Evolutionary conservation across 1,140 invertebrate genomes (phyloP), one percentile per base, ranked within the genome.

Genomic region (Drosophila parabipectinata): DNA sequence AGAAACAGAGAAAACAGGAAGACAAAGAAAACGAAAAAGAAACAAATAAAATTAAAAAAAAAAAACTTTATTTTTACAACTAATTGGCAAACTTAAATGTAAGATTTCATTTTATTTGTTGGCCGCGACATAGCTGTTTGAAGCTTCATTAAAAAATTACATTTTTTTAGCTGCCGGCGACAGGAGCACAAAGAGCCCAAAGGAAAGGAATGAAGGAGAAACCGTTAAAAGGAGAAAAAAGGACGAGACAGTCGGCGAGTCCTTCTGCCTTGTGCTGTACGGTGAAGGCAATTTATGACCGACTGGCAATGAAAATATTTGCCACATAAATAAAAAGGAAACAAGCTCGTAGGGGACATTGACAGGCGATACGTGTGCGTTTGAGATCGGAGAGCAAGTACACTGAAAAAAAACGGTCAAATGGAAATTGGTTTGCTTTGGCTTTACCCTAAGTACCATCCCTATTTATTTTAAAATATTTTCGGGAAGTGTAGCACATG

Each of bases 11-110:
- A 37, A 15, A 26, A 15, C 6, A 52, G 26, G 30, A 30, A 59
- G 6, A 44, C 18, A 47, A 48, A 50, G 50, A 59, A 3, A 34
- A n/a, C 34, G 37, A 48, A 30, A 45, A 37, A 45, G 39, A 60
- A 73, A 68, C 41, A 44, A 77, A 67, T 77, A 77, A 68, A 57
- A 57, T 39, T 37, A 57, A 50, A 57, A 39, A 53, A 69, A 87
- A 88, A 53, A 69, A 87, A 88, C 71, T 87, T 87, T 87, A 83
- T 88, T 90, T 90, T 90, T 75, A 89, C 77, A 90, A 90, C 88
- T 90, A 90, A 90, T 90, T 90, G 88, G 88, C 80, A 90, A 90
- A 90, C 88, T 90, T 90, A 84, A 90, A 90, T 90, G 75, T 76
- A 82, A 90, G 80, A 90, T 88, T 90, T 90, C 75, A 88, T 90